Evolutionary conservation across 2,113 vertebrate species (phyloP), one percentile per base, ranked within the genome.

Genomic region (Calidris pygmaea): DNA sequence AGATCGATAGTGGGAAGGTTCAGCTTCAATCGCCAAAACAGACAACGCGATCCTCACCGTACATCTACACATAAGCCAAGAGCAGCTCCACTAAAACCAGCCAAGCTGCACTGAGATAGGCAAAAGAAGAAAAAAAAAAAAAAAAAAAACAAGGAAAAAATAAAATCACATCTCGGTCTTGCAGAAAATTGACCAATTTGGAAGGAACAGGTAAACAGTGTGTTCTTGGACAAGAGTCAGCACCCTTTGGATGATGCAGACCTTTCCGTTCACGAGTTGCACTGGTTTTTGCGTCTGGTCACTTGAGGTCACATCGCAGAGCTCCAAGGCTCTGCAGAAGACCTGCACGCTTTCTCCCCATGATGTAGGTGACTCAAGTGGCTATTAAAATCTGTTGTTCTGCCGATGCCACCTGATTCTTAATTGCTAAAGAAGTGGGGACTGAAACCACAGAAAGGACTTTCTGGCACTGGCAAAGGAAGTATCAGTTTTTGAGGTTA

Each of bases 201-300:
- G 86, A 93, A 95, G 50, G 55, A 94, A 55, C 74, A 93, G 94
- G 93, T 97, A 94, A 95, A 93, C 92, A 95, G 59, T 23, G 56
- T 96, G 91, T 81, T 91, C 95, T 93, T 86, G 86, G 91, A 90
- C 83, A 68, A 34, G 34, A 72, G 55, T 75, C 79, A 94, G 92
- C n/a, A 67, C 21, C 78, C 66, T 80, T 71, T 79, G 81, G 73
- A 92, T 91, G 86, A 93, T 93, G 91, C 0, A 91, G 90, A 89
- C 67, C 72, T 95, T 96, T 93, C 90, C 68, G 2, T 72, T 75
- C 80, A 58, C 26, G 68, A 65, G 56, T 5, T 71, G 84, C 70
- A 20, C 66, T 47, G 70, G 14, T 20, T 77, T 94, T 79, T 56
- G 66, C 0, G 2, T 58, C 82, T 93, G 93, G 87, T 86, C 93